phyloP scores from a whole-genome alignment of 2,113 vertebrate species.

The Strigops habroptila region DNA sequence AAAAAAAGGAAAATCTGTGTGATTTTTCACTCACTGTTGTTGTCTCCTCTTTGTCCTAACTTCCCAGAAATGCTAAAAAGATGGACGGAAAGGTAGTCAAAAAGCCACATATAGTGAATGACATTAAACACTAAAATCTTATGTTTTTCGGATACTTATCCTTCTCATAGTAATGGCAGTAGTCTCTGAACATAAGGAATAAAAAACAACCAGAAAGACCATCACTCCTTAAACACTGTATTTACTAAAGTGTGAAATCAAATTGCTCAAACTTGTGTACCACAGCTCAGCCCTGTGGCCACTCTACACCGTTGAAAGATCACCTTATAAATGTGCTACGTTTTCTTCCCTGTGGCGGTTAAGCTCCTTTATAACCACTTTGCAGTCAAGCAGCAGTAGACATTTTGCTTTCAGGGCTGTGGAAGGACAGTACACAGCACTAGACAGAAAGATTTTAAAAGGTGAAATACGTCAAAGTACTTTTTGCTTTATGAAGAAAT shows the following conservation, averaged over 20 bases:
- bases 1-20: background rate
- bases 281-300: background rate
- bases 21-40: constrained; percentile 64
- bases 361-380: constrained; percentile 31
- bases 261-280: background rate
- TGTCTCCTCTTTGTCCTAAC: constrained; percentile 66
- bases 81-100: constrained; percentile 61
- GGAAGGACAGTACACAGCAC: background rate
- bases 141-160: background rate
- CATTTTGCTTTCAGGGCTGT: constrained; percentile 31
- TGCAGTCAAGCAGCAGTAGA: background rate
- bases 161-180: background rate
- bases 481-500: constrained; percentile 3
- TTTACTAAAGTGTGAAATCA: background rate
- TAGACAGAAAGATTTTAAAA: constrained; percentile 29
- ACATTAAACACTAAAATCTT: background rate
- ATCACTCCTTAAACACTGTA: background rate
- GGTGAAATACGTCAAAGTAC: background rate
- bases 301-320: background rate
- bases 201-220: background rate
- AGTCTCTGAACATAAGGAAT: background rate
- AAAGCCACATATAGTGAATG: constrained; percentile 21
- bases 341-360: constrained; percentile 41
- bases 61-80: constrained; percentile 63
- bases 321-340: background rate